Evolutionary conservation across 2,888 invertebrate genomes (phyloP).

Genomic region (Acleris laterana): DNA sequence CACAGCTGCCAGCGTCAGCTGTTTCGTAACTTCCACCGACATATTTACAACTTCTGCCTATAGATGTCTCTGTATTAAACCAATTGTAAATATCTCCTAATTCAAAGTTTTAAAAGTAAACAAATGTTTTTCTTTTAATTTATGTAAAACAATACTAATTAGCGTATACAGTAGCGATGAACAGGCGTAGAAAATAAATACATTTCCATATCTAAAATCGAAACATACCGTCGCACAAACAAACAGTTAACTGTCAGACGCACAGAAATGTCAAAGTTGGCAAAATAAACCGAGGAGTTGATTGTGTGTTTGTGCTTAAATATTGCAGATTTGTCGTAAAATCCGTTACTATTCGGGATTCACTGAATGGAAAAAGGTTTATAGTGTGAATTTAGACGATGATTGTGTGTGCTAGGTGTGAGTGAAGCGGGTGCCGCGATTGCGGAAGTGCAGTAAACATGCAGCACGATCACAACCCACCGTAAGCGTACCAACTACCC

Average conservation of each 20-base stretch:
- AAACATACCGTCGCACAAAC: constrained; percentile 3
- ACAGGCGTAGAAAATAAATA: neutral
- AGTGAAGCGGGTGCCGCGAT: constrained; percentile 7
- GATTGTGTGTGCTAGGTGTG: constrained; percentile 1
- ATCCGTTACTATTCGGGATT: neutral
- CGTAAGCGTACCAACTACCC: neutral
- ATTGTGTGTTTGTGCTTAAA: constrained; percentile 6
- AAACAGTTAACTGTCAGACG: constrained; percentile 15
- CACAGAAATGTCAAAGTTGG: constrained; percentile 27
- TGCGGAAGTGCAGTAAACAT: constrained; percentile 1
- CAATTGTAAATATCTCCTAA: neutral
- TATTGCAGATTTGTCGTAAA: neutral
- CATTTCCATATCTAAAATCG: neutral
- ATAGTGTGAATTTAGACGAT: neutral
- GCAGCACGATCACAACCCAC: constrained; percentile 9
- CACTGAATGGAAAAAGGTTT: neutral
- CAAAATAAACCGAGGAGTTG: constrained; percentile 21
- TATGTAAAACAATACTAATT: too few species aligned
- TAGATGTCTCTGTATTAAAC: neutral
- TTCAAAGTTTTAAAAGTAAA: neutral
- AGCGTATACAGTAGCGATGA: too few species aligned
- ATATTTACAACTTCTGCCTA: neutral
- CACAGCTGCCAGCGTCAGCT: constrained; percentile 1
- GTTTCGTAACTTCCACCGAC: neutral
- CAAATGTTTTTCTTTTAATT: too few species aligned